These are phyloP conservation scores for Gnathochromis pfefferi DNA, from an alignment of 2,113 vertebrate species.

Conservation along the genomic window DNA sequence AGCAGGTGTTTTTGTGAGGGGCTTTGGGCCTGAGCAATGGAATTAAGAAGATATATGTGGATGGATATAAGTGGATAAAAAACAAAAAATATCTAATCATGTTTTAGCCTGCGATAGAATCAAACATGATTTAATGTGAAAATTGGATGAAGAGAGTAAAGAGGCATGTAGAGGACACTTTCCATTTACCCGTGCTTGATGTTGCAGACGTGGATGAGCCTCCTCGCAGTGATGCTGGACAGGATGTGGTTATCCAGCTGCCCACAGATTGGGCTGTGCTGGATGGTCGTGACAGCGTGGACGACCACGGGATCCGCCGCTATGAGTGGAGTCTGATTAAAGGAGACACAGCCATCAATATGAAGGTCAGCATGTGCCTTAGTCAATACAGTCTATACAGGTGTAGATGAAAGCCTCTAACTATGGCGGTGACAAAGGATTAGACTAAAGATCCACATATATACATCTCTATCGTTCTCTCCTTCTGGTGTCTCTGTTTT, in stretches of 20 bases:
- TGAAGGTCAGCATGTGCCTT: conserved; percentile 78
- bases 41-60: not conserved
- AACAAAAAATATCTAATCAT: not conserved
- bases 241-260: conserved; percentile 85
- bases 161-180: not conserved
- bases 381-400: not conserved
- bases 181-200: not conserved
- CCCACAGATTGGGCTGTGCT: conserved; percentile 86
- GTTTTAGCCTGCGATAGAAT: not conserved
- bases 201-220: conserved; percentile 76
- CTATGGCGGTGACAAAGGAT: not conserved
- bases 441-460: not conserved
- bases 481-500: not conserved
- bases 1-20: not conserved
- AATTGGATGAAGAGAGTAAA: not conserved
- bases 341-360: conserved; percentile 78
- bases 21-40: not conserved
- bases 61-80: not conserved
- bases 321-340: conserved; percentile 85
- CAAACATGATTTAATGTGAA: not conserved
- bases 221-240: conserved; percentile 82
- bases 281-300: conserved; percentile 87
- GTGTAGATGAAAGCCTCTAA: not conserved
- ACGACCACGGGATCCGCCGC: conserved; percentile 79
- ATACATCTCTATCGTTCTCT: not conserved